A percentile compares a stretch with the other conserved stretches of the same genome.
These are phyloP conservation scores for Cosmia trapezina DNA, from an alignment of 2,888 invertebrate species.

Conservation along the genomic window DNA sequence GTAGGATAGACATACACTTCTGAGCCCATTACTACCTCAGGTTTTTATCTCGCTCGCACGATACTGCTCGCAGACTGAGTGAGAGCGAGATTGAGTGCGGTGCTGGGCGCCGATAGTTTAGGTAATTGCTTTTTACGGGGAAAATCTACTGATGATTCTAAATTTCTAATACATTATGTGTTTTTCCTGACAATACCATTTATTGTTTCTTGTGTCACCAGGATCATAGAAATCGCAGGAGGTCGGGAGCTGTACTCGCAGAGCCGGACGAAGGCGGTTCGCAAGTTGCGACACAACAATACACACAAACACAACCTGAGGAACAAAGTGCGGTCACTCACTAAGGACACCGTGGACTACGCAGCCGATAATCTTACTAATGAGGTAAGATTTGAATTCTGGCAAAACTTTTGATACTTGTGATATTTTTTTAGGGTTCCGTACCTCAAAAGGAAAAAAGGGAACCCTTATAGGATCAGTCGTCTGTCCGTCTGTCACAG, in stretches of 20 bases:
- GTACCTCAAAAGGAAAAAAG: too few species aligned
- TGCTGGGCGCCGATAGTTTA: too few species aligned
- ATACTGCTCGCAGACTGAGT: too few species aligned
- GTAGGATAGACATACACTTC: too few species aligned
- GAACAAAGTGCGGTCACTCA: slow-evolving; percentile 85
- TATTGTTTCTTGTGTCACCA: slow-evolving; percentile 66
- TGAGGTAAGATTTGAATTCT: slow-evolving; percentile 74
- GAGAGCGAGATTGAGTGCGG: too few species aligned
- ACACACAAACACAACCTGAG: slow-evolving; percentile 88
- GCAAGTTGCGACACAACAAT: slow-evolving; percentile 92
- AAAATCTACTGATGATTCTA: too few species aligned
- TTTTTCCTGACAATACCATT: neutral
- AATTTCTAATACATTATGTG: too few species aligned
- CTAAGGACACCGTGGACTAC: slow-evolving; percentile 83
- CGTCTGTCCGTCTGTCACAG: too few species aligned
- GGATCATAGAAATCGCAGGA: slow-evolving; percentile 93
- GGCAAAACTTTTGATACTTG: neutral
- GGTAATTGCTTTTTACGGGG: too few species aligned
- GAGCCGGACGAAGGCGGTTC: slow-evolving; percentile 94
- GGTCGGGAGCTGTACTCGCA: slow-evolving; percentile 96
- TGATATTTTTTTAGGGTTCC: neutral
- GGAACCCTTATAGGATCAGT: too few species aligned
- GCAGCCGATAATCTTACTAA: slow-evolving; percentile 80
- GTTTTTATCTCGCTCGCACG: too few species aligned
- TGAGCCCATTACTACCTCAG: too few species aligned